phyloP scores from a whole-genome alignment of 2,888 invertebrate species.

The Polyommatus icarus region DNA sequence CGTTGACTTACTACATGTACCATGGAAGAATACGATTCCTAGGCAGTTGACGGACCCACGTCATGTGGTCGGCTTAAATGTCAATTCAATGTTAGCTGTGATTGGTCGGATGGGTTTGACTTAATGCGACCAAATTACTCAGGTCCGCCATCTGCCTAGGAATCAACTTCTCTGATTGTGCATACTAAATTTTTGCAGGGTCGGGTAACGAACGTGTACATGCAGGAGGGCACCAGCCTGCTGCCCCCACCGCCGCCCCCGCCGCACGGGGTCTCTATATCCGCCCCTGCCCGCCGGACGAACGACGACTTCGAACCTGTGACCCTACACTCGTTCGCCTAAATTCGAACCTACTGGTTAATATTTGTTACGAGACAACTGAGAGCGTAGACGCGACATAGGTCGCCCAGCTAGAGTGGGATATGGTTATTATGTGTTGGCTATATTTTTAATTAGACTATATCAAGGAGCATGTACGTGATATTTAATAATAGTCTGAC shows the following conservation, averaged over 20 bases:
- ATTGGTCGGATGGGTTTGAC: no score
- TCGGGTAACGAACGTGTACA: conserved; percentile 81
- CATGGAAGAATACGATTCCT: no score
- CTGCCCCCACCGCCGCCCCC: conserved; percentile 82
- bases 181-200: conserved; percentile 64
- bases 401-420: background rate
- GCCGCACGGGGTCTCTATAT: conserved; percentile 61
- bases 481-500: conserved; percentile 6
- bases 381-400: conserved; percentile 21
- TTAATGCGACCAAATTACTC: no score
- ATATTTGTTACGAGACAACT: conserved; percentile 24
- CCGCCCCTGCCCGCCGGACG: conserved; percentile 74
- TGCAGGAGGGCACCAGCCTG: conserved; percentile 85
- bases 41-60: no score
- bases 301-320: conserved; percentile 83
- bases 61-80: no score
- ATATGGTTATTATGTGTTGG: background rate
- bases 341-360: conserved; percentile 41
- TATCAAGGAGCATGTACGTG: conserved; percentile 1
- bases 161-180: no score
- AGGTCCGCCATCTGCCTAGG: no score
- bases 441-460: conserved; percentile 5
- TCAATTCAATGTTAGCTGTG: no score
- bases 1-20: no score
- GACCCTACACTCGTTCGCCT: conserved; percentile 76